A percentile compares a stretch with the other conserved stretches of the same genome.
phyloP scores from a whole-genome alignment of 2,888 invertebrate species.

The Spatulosminthurus flaviceps region DNA sequence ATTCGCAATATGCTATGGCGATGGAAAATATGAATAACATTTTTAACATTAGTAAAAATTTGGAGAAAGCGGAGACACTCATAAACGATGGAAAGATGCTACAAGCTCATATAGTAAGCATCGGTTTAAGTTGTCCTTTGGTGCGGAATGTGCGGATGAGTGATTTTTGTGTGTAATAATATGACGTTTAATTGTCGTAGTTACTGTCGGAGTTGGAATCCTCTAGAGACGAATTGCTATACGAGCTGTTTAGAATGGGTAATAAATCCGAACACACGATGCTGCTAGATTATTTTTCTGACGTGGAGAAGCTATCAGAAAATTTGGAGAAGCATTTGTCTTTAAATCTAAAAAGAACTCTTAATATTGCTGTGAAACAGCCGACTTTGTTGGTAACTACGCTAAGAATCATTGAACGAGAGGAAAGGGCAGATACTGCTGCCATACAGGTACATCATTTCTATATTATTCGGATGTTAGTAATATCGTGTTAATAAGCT shows the following conservation, averaged over 20 bases:
- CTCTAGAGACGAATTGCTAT: constrained; percentile 93
- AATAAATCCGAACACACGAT: constrained; percentile 90
- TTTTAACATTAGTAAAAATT: constrained; percentile 95
- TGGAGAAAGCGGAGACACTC: constrained; percentile 91
- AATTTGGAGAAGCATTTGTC: constrained; percentile 90
- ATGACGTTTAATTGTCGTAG: constrained; percentile 66
- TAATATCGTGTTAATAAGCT: too few relatives aligned
- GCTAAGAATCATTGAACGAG: constrained; percentile 93
- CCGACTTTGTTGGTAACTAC: constrained; percentile 96
- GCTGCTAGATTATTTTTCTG: constrained; percentile 94
- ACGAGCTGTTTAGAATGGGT: constrained; percentile 91
- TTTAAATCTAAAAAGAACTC: constrained; percentile 85
- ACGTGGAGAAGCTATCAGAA: constrained; percentile 89
- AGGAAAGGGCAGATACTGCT: constrained; percentile 92
- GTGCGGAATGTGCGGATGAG: not conserved
- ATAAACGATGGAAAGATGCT: constrained; percentile 94
- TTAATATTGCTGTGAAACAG: constrained; percentile 93
- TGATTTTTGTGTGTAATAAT: not conserved
- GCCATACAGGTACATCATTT: constrained; percentile 72
- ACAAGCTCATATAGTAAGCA: constrained; percentile 84
- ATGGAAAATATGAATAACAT: constrained; percentile 98
- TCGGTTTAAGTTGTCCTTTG: not conserved
- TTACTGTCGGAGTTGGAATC: constrained; percentile 95
- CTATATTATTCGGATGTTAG: too few relatives aligned
- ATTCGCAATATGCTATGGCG: constrained; percentile 97